Evolutionary conservation across 2,797 vertebrate genomes (phyloP), one percentile per base, ranked within the genome.

Genomic region (Microhierax caerulescens): DNA sequence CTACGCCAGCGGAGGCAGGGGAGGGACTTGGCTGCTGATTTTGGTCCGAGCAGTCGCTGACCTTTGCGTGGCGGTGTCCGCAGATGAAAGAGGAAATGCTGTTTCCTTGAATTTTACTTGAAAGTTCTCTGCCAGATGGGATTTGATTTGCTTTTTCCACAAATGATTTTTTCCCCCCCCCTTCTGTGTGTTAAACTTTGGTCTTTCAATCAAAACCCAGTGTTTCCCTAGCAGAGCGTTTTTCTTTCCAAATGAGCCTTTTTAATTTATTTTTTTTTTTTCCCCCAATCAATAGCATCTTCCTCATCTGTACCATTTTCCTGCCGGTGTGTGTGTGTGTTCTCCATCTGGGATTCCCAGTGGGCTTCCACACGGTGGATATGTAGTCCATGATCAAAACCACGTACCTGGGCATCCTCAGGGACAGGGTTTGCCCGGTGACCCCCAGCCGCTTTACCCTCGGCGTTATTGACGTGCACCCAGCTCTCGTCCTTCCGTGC

Each of bases 1-100:
- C 9, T 18, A 2, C 17, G n/a, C 7, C 2, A 3, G 41, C 17
- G 6, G 54, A 53, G 56, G 56, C 83, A 14, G 56, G 51, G 72
- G 75, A 47, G 60, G 61, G 72, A 11, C 14, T 5, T 9, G 67
- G 78, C 67, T 51, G 63, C 57, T 34, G 3, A 2, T 27, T n/a
- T 39, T 12, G 20, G 54, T 17, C 23, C 2, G 36, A 36, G 70
- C 43, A 32, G 59, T 13, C 25, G 5, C 45, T 21, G 84, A 7
- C 48, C 41, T 59, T 36, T 27, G 68, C 12, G 15, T 11, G 27
- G 36, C 37, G 4, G 47, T 6, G 22, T 13, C 64, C 8, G 2
- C 47, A 19, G 76, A 69, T 53, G 64, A 41, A 89, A 95, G 97
- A 98, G 97, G 97, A 98, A 98, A 97, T 98, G 97, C 97, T 98